phyloP scores from a whole-genome alignment of 2,888 invertebrate genomes.

The Xestia sexstrigata region DNA sequence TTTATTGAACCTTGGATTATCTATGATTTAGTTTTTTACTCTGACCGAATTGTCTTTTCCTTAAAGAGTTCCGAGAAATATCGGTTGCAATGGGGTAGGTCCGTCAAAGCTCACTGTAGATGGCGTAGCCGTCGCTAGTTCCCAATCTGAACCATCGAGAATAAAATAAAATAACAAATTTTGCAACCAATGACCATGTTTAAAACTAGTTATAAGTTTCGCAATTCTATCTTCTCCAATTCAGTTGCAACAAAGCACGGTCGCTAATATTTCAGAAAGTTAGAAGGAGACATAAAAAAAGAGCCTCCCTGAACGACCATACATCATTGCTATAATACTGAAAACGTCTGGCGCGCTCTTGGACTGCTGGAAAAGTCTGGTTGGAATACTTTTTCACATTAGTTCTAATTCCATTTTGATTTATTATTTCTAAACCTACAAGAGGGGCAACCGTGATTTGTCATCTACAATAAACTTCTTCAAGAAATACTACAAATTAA shows the following conservation, averaged over 20 bases:
- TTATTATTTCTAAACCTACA: neutral
- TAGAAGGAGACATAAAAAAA: neutral
- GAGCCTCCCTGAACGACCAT: slow-evolving; percentile 13
- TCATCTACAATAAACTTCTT: neutral
- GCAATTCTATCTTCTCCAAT: neutral
- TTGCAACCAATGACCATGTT: neutral
- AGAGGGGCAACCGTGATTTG: neutral
- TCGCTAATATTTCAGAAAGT: slow-evolving; percentile 30
- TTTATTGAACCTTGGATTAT: neutral
- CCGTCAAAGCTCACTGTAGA: neutral
- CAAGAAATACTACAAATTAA: slow-evolving; percentile 12
- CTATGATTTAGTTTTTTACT: slow-evolving; percentile 2
- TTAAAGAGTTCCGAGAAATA: neutral
- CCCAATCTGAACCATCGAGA: neutral
- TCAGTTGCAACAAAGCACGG: neutral
- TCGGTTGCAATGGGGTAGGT: neutral
- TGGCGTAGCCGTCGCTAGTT: neutral
- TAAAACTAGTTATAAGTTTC: neutral
- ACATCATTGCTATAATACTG: neutral
- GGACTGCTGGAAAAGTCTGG: too few relatives aligned
- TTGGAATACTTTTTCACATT: slow-evolving; percentile 2
- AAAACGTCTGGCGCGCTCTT: neutral
- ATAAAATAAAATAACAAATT: neutral
- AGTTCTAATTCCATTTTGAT: neutral
- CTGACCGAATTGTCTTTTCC: neutral